Conservation (phyloP, 2,113 vertebrate genomes). For the Oreotragus oreotragus region DNA sequence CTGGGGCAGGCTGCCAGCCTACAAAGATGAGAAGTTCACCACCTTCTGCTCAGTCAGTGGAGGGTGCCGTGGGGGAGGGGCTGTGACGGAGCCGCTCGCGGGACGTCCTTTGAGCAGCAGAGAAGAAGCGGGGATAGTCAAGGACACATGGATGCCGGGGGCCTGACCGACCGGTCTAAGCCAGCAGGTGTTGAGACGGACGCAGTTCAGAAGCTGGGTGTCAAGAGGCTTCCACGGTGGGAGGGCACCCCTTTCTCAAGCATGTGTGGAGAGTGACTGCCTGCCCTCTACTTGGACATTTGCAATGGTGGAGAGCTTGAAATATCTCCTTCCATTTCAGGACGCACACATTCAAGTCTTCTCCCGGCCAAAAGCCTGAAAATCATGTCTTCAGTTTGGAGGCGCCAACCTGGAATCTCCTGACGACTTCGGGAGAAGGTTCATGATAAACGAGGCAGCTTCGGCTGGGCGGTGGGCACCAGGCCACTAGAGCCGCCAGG, state of each 20-base stretch:
- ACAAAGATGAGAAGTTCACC: accelerated
- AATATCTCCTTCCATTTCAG: background rate
- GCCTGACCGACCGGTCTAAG: accelerated
- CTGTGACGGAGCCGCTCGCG: accelerated
- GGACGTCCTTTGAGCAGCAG: background rate
- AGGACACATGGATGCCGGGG: no score
- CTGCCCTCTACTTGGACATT: background rate
- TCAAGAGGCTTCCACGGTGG: accelerated
- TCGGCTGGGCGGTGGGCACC: background rate
- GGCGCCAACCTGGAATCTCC: background rate
- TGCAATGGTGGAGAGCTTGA: background rate
- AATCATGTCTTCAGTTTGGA: background rate
- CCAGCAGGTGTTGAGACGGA: background rate
- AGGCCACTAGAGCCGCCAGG: accelerated
- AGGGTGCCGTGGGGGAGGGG: no score
- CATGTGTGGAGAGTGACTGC: accelerated
- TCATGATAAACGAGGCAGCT: accelerated
- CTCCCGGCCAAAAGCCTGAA: background rate
- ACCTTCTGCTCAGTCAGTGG: background rate
- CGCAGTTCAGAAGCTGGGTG: background rate
- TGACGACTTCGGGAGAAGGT: background rate
- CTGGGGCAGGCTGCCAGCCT: background rate
- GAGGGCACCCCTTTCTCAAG: background rate
- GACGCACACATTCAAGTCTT: background rate
- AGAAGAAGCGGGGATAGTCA: background rate